phyloP scores from a whole-genome alignment of 2,888 invertebrate genomes.

The Leuctra nigra region DNA sequence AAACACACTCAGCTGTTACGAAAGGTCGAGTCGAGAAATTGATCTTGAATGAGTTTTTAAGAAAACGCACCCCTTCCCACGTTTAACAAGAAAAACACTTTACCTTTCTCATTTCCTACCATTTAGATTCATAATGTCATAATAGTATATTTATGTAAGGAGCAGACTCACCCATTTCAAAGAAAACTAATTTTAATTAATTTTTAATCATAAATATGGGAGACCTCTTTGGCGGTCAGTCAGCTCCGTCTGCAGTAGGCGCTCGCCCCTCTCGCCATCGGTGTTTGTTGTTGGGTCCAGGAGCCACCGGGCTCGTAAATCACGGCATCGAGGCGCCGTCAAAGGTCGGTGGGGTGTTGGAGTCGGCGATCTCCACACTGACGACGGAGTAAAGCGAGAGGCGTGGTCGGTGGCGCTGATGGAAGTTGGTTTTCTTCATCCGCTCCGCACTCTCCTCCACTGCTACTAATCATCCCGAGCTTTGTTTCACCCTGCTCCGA shows the following conservation, averaged over 20 bases:
- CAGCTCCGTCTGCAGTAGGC: not conserved
- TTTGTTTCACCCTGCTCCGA: slow-evolving; percentile 8
- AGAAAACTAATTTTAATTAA: slow-evolving; percentile 13
- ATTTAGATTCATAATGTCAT: slow-evolving; percentile 7
- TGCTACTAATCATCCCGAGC: not conserved
- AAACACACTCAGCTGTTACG: too few relatives aligned
- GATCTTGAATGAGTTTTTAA: not conserved
- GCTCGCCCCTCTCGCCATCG: not conserved
- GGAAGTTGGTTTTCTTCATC: slow-evolving; percentile 11
- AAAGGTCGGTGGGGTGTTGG: slow-evolving; percentile 5
- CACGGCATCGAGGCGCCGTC: slow-evolving; percentile 3
- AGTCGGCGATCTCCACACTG: not conserved
- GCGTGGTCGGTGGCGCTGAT: slow-evolving; percentile 6
- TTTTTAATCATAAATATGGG: slow-evolving; percentile 14
- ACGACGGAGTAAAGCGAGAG: slow-evolving; percentile 5
- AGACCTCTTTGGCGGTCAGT: slow-evolving; percentile 9
- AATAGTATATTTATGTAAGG: slow-evolving; percentile 13
- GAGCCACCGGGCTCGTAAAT: slow-evolving; percentile 22
- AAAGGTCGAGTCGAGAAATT: too few relatives aligned
- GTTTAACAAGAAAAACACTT: not conserved
- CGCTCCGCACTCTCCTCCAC: not conserved
- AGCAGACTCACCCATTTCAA: slow-evolving; percentile 1
- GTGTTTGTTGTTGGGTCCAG: not conserved
- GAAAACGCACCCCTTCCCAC: not conserved
- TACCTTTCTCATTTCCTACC: not conserved